A percentile compares a stretch with the other conserved stretches of the same genome.
These are phyloP conservation scores for Orientallactaga bullata DNA, from an alignment of 2,113 vertebrate species.

Conservation along the genomic window DNA sequence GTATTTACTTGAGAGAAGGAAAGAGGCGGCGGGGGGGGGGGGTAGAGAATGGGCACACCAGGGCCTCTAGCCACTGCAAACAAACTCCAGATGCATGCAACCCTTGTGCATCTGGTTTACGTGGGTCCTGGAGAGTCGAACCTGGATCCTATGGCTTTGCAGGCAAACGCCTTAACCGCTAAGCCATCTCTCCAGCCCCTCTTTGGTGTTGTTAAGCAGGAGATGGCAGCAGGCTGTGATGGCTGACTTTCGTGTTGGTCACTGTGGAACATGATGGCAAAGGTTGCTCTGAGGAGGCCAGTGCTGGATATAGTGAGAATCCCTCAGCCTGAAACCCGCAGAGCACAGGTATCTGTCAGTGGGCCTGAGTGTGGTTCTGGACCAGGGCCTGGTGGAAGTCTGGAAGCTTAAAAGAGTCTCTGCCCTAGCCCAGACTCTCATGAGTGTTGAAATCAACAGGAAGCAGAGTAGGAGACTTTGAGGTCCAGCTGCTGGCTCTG, in stretches of 20 bases:
- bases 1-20: no score
- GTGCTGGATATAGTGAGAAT: no score
- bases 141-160: no score
- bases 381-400: not conserved
- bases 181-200: no score
- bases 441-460: not conserved
- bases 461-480: not conserved
- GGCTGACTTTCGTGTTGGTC: not conserved
- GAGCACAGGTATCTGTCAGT: not conserved
- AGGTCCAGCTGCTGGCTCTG: not conserved
- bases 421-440: not conserved
- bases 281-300: not conserved
- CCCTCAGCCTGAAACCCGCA: no score
- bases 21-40: no score
- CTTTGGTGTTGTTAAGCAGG: not conserved
- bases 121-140: no score
- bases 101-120: no score
- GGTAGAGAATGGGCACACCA: no score
- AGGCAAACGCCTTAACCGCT: no score
- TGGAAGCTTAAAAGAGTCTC: not conserved
- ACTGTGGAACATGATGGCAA: not conserved
- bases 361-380: not conserved
- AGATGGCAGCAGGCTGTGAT: not conserved
- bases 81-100: no score
- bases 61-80: no score